phyloP scores from a whole-genome alignment of 1,140 invertebrate genomes.

The Cataglyphis hispanica region DNA sequence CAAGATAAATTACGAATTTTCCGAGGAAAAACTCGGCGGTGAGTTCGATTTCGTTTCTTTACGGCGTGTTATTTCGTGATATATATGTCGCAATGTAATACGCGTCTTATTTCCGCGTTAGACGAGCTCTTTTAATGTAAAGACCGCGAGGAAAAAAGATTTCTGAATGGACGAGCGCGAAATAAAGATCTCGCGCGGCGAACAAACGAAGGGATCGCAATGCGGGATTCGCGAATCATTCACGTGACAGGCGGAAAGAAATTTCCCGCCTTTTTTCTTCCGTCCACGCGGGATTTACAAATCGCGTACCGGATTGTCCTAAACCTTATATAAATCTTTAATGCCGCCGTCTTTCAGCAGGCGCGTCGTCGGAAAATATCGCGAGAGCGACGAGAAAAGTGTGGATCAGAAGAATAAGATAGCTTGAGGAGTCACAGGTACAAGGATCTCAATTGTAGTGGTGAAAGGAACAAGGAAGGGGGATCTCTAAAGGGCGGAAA shows the following conservation, averaged over 20 bases:
- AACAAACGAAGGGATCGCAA: conserved; percentile 34
- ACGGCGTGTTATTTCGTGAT: conserved; percentile 22
- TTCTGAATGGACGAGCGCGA: conserved; percentile 25
- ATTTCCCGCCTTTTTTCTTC: conserved; percentile 34
- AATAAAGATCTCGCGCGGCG: conserved; percentile 44
- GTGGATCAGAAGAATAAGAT: conserved; percentile 44
- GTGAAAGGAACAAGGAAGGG: not conserved
- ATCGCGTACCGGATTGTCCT: conserved; percentile 42
- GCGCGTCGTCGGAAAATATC: conserved; percentile 61
- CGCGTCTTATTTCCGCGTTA: conserved; percentile 41
- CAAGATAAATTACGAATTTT: conserved; percentile 55
- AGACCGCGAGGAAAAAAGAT: conserved; percentile 24
- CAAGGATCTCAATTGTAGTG: conserved; percentile 4
- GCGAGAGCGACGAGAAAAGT: conserved; percentile 60
- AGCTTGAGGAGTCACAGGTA: not conserved
- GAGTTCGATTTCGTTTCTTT: not conserved
- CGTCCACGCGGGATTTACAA: conserved; percentile 52
- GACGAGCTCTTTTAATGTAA: conserved; percentile 57
- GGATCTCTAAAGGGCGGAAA: not conserved
- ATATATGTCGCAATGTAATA: conserved; percentile 38
- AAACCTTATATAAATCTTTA: conserved; percentile 62
- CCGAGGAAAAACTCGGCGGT: not conserved
- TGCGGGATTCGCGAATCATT: conserved; percentile 42
- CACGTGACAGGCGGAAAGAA: not conserved
- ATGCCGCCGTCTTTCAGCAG: conserved; percentile 56